Evolutionary conservation across 1,140 invertebrate genomes (phyloP).

Genomic region (Bombus waltoni): DNA sequence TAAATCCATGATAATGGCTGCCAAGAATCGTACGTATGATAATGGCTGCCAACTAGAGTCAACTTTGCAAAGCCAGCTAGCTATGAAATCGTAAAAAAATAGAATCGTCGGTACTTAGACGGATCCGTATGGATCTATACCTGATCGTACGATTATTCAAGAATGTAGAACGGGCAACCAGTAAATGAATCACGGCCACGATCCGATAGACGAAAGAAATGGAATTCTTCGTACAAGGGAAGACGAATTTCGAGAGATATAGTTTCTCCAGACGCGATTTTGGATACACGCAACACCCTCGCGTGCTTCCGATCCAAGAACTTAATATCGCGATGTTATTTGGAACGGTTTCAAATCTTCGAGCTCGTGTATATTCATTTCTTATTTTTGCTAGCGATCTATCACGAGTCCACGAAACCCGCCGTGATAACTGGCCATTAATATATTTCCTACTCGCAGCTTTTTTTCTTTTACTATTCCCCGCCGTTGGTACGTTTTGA

Average conservation of each 20-base stretch:
- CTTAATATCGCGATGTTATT: conserved; percentile 48
- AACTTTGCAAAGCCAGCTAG: conserved; percentile 5
- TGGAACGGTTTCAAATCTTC: conserved; percentile 55
- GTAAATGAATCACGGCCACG: neutral
- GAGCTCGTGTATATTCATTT: conserved; percentile 25
- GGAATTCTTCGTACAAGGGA: neutral
- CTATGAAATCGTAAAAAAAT: conserved; percentile 32
- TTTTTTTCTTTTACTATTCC: neutral
- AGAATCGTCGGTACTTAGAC: conserved; percentile 21
- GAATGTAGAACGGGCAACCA: neutral
- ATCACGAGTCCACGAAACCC: conserved; percentile 44
- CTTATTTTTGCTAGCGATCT: conserved; percentile 40
- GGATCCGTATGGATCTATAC: neutral
- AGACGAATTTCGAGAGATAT: conserved; percentile 34
- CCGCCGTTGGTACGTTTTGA: neutral
- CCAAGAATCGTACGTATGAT: conserved; percentile 62
- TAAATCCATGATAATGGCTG: conserved; percentile 53
- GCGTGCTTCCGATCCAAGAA: conserved; percentile 43
- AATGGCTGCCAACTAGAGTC: conserved; percentile 61
- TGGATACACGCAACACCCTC: conserved; percentile 23
- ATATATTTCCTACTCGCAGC: conserved; percentile 19
- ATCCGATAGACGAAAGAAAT: neutral
- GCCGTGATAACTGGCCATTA: conserved; percentile 38
- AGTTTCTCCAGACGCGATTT: conserved; percentile 32
- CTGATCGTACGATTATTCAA: neutral